phyloP scores from a whole-genome alignment of 2,797 vertebrate genomes.

The Rhadinocentrus ornatus region DNA sequence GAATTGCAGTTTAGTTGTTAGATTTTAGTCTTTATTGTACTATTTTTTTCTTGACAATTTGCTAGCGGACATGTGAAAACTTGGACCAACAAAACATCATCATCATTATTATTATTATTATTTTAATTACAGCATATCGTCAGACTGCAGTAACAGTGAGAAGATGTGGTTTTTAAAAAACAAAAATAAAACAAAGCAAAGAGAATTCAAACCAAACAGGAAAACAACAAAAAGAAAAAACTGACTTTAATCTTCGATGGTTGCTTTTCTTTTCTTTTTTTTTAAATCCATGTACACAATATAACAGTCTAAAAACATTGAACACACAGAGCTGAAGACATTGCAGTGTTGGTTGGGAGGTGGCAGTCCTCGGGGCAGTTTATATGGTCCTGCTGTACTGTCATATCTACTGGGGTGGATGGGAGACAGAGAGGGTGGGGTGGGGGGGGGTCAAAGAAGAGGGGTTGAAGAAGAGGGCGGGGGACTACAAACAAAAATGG shows the following conservation, averaged over 20 bases:
- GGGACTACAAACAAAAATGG: constrained; percentile 81
- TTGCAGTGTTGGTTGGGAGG: constrained; percentile 76
- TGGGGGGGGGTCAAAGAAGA: background rate
- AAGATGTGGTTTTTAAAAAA: constrained; percentile 67
- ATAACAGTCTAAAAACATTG: constrained; percentile 86
- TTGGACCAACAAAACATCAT: constrained; percentile 78
- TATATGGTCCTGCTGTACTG: constrained; percentile 78
- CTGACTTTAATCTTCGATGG: constrained; percentile 66
- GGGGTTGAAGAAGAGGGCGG: background rate
- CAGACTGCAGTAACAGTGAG: constrained; percentile 72
- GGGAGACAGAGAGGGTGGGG: background rate
- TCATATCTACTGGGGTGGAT: constrained; percentile 74
- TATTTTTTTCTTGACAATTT: constrained; percentile 77
- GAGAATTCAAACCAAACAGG: constrained; percentile 59
- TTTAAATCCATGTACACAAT: constrained; percentile 80
- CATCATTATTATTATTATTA: constrained; percentile 45
- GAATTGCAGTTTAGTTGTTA: constrained; percentile 71
- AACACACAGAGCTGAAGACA: constrained; percentile 82
- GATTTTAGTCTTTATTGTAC: constrained; percentile 81
- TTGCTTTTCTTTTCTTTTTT: constrained; percentile 55
- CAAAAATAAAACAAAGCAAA: constrained; percentile 8
- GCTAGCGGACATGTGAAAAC: constrained; percentile 81
- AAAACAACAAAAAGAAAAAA: constrained; percentile 43
- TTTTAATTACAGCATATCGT: constrained; percentile 73
- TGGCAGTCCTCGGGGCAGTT: constrained; percentile 77